These are phyloP conservation scores for Carettochelys insculpta DNA, from an alignment of 2,113 vertebrate species.

Conservation along the genomic window DNA sequence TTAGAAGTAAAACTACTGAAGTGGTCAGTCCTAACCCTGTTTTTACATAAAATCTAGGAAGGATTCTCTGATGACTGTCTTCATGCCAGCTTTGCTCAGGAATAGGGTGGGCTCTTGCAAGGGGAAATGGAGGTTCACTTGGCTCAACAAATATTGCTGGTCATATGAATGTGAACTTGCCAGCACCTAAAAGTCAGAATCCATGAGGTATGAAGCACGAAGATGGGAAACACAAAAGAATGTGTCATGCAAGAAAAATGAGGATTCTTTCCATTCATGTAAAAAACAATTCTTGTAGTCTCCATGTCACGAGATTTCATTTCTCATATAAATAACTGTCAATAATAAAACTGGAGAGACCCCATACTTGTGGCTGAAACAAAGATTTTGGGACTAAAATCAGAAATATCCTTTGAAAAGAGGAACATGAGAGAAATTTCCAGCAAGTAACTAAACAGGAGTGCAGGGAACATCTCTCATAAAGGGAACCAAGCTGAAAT, in stretches of 20 bases:
- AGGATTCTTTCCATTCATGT: not conserved
- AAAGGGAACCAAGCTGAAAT: fast-evolving
- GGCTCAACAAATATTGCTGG: not conserved
- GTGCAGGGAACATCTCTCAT: not conserved
- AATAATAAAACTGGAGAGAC: not conserved
- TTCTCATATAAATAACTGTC: not conserved
- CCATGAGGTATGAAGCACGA: not conserved
- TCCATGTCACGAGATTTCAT: not conserved
- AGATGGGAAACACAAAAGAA: not conserved
- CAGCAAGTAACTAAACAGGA: not conserved
- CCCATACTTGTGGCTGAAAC: not conserved
- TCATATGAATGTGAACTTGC: not conserved
- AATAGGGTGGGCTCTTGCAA: not conserved
- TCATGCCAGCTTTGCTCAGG: not conserved
- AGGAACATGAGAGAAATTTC: not conserved
- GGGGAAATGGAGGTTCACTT: not conserved
- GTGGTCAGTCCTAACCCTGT: not conserved
- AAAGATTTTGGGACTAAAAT: not conserved
- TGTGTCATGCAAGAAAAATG: not conserved
- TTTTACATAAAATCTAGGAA: not conserved
- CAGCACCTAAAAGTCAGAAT: not conserved
- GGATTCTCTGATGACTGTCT: conserved; percentile 4
- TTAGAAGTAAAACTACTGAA: conserved; percentile 17
- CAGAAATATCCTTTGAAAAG: not conserved
- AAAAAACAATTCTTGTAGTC: not conserved